Percentiles rank a stretch among this genome's conserved stretches.
Conservation (phyloP, 2,113 vertebrate species). For the Pomatostomus ruficeps region DNA sequence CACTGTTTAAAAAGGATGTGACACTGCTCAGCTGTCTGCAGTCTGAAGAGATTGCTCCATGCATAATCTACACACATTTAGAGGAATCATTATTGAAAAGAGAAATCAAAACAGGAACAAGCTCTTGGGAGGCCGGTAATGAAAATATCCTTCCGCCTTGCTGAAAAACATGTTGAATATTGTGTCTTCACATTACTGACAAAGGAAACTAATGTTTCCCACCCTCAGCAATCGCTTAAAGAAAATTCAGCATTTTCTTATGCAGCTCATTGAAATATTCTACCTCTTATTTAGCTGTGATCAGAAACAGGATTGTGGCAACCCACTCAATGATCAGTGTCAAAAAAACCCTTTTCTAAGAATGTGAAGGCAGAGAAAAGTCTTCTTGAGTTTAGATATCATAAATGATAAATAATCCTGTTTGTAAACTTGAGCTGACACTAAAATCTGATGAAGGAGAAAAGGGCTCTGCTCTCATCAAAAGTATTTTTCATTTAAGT, state of each 20-base stretch:
- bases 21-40: neutral
- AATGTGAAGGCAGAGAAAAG: neutral
- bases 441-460: neutral
- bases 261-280: neutral
- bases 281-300: neutral
- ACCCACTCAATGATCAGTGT: neutral
- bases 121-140: neutral
- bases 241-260: neutral
- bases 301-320: neutral
- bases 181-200: neutral
- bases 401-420: neutral
- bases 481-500: neutral
- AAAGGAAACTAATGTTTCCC: neutral
- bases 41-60: neutral
- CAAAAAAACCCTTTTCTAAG: neutral
- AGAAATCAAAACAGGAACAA: conserved; percentile 47
- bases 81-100: neutral
- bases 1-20: neutral
- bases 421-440: neutral
- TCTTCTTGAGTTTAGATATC: neutral
- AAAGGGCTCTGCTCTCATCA: neutral
- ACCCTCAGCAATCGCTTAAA: neutral
- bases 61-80: neutral
- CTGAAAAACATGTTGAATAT: neutral
- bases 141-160: conserved; percentile 28